These are phyloP conservation scores for Phycodurus eques DNA, from an alignment of 2,113 vertebrate species.

Conservation along the genomic window DNA sequence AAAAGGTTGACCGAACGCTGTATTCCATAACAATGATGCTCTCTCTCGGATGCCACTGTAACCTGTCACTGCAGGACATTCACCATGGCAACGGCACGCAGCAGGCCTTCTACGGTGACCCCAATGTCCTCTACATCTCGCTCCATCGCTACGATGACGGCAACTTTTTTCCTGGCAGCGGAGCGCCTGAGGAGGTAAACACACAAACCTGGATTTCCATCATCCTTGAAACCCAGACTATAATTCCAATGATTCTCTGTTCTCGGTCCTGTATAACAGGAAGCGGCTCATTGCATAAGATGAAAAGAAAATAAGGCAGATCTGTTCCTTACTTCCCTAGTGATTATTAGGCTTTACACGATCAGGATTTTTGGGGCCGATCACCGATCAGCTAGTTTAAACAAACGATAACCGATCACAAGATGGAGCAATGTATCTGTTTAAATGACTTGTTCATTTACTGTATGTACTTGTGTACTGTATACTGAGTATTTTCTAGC, in stretches of 20 bases:
- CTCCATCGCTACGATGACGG: slow-evolving; percentile 68
- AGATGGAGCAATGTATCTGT: too few relatives aligned
- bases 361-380: too few relatives aligned
- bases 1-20: neutral
- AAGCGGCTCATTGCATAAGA: neutral
- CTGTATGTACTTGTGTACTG: too few relatives aligned
- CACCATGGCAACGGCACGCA: slow-evolving; percentile 70
- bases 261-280: neutral
- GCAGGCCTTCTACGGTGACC: slow-evolving; percentile 65
- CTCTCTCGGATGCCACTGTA: neutral
- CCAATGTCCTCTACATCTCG: slow-evolving; percentile 65
- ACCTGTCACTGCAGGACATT: slow-evolving; percentile 58
- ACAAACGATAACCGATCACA: too few relatives aligned
- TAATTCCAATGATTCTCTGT: neutral
- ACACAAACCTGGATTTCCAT: neutral
- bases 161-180: slow-evolving; percentile 68
- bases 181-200: slow-evolving; percentile 64
- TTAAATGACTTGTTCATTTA: too few relatives aligned
- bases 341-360: too few relatives aligned
- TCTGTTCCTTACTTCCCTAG: neutral
- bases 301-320: neutral
- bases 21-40: slow-evolving; percentile 14
- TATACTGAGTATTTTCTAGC: too few relatives aligned
- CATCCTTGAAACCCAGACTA: neutral
- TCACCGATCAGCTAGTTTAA: too few relatives aligned